Percentiles rank a stretch among this genome's conserved stretches.
Conservation (phyloP, 2,113 vertebrate genomes). For the Trinectes maculatus region DNA sequence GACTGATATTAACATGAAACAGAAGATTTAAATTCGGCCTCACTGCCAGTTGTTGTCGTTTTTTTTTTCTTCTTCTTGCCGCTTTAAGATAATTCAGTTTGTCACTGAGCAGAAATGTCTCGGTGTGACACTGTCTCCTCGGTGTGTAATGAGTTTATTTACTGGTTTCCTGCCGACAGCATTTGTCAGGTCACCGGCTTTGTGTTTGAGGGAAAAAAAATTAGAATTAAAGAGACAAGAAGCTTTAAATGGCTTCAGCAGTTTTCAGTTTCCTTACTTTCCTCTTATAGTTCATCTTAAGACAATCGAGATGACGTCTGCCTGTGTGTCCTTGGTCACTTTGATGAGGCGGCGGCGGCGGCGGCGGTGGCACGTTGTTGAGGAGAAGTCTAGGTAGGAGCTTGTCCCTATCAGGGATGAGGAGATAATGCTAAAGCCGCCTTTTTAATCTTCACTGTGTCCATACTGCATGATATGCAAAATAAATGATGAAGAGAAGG, state of each 20-base stretch:
- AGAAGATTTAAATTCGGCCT: conserved; percentile 50
- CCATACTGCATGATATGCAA: conserved; percentile 79
- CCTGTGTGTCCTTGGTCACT: conserved; percentile 36
- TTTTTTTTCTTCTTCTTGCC: conserved; percentile 4
- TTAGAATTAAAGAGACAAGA: conserved; percentile 18
- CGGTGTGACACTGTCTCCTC: conserved; percentile 41
- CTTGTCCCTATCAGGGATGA: conserved; percentile 75
- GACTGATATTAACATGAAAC: conserved; percentile 56
- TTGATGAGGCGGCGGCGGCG: conserved; percentile 44
- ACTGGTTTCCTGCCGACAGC: too few relatives aligned
- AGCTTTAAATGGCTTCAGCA: conserved; percentile 10
- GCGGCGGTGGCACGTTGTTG: conserved; percentile 39
- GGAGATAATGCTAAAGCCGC: conserved; percentile 78
- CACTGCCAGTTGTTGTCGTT: not conserved
- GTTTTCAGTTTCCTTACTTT: conserved; percentile 9
- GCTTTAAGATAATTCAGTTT: conserved; percentile 54
- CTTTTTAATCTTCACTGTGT: conserved; percentile 76
- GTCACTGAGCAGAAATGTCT: conserved; percentile 44
- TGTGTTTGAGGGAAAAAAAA: too few relatives aligned
- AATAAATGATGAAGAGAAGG: conserved; percentile 76
- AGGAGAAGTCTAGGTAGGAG: conserved; percentile 70
- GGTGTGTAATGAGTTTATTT: conserved; percentile 51
- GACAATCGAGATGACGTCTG: conserved; percentile 34
- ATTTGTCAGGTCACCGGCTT: too few relatives aligned
- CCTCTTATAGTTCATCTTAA: conserved; percentile 39